Conservation (phyloP, 2,797 vertebrate genomes). For the Danio albolineatus region DNA sequence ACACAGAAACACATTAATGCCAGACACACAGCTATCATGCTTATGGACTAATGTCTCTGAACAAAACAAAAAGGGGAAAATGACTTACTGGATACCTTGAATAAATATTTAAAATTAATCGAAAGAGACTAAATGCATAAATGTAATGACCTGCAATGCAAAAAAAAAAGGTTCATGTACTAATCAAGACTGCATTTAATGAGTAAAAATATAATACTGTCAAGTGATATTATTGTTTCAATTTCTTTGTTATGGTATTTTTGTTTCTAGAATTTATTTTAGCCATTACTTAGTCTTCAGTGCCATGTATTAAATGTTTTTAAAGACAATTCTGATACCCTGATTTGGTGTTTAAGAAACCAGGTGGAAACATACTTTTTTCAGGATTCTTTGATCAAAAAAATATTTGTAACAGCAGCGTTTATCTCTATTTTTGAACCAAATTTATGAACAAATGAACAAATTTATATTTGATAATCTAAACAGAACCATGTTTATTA, state of each 20-base stretch:
- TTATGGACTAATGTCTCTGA: not conserved
- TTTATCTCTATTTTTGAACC: not conserved
- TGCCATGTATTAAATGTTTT: no score
- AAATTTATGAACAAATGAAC: no score
- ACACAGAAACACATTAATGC: constrained; percentile 52
- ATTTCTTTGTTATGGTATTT: no score
- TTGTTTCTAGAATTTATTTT: no score
- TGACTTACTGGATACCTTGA: not conserved
- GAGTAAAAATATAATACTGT: not conserved
- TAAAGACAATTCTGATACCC: not conserved
- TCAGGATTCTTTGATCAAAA: not conserved
- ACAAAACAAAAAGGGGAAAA: not conserved
- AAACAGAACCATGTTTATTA: not conserved
- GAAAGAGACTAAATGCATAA: not conserved
- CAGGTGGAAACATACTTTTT: not conserved
- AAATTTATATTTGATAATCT: no score
- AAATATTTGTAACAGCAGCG: not conserved
- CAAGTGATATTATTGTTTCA: not conserved
- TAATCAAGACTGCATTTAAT: not conserved
- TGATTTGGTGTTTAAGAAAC: not conserved
- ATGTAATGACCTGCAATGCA: not conserved
- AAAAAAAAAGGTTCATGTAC: not conserved
- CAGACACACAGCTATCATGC: not conserved
- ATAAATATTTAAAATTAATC: not conserved
- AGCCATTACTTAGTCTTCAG: not conserved